Evolutionary conservation across 2,888 invertebrate genomes (phyloP).

Genomic region (Lamproptera curius): DNA sequence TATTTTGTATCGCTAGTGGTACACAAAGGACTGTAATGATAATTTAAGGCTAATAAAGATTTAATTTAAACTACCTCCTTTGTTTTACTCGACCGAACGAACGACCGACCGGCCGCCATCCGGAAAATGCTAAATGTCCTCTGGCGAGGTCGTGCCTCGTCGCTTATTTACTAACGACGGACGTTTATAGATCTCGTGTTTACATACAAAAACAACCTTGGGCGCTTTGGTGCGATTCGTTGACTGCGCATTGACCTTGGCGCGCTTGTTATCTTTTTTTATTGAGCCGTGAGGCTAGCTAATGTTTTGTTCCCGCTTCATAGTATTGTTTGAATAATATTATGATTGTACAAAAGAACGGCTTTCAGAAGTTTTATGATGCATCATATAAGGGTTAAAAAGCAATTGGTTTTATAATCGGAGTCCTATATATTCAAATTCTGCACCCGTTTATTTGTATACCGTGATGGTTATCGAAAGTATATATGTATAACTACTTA

Average conservation of each 20-base stretch:
- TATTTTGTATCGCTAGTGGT: slow-evolving; percentile 52
- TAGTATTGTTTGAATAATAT: too few species aligned
- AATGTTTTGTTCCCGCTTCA: too few species aligned
- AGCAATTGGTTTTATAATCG: too few species aligned
- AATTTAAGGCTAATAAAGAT: slow-evolving; percentile 61
- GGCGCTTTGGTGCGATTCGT: slow-evolving; percentile 25
- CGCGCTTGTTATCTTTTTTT: slow-evolving; percentile 6
- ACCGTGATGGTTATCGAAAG: too few species aligned
- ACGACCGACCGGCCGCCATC: slow-evolving; percentile 23
- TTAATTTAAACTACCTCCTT: slow-evolving; percentile 33
- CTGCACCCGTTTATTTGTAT: too few species aligned
- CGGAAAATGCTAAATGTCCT: slow-evolving; percentile 29
- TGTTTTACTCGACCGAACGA: slow-evolving; percentile 33
- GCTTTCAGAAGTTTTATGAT: too few species aligned
- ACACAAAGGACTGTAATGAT: slow-evolving; percentile 64
- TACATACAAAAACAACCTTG: slow-evolving; percentile 76
- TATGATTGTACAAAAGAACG: too few species aligned
- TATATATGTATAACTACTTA: too few species aligned
- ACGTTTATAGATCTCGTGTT: slow-evolving; percentile 42
- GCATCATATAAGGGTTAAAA: too few species aligned
- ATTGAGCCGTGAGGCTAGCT: background rate
- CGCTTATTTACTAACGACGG: slow-evolving; percentile 14
- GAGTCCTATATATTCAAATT: too few species aligned
- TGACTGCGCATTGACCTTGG: slow-evolving; percentile 33
- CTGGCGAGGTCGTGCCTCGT: slow-evolving; percentile 28